Evolutionary conservation across 2,113 vertebrate genomes (phyloP).

Genomic region (Etheostoma spectabile): DNA sequence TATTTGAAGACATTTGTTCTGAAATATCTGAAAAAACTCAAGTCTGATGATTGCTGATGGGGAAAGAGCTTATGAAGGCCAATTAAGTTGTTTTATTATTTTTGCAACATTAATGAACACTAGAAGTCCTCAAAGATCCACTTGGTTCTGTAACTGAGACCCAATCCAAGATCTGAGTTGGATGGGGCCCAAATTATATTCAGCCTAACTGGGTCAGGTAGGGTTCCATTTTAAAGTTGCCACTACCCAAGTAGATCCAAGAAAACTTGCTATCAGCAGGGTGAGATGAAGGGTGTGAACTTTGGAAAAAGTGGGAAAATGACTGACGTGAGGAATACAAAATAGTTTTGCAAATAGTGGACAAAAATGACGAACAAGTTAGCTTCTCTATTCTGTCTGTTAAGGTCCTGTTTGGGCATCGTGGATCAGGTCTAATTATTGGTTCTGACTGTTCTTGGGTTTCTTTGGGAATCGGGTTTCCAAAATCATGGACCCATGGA

Average conservation of each 20-base stretch:
- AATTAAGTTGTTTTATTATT: background rate
- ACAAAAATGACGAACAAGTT: background rate
- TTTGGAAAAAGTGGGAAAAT: background rate
- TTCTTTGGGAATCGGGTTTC: background rate
- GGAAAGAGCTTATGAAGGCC: background rate
- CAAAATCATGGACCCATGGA: background rate
- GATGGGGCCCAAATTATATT: background rate
- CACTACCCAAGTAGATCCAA: background rate
- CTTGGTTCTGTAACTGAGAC: background rate
- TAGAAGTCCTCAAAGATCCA: background rate
- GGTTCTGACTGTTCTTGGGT: background rate
- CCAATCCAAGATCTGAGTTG: background rate
- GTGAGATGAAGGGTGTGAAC: background rate
- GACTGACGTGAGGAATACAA: background rate
- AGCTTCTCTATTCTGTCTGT: background rate
- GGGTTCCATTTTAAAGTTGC: background rate
- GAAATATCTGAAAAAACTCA: background rate
- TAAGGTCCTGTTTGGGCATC: background rate
- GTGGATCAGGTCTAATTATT: background rate
- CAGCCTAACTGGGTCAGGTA: background rate
- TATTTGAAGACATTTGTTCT: constrained; percentile 5
- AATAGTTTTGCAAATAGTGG: background rate
- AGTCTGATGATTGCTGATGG: background rate
- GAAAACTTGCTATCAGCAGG: background rate
- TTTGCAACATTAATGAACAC: background rate